Evolutionary conservation across 2,113 vertebrate species (phyloP).

Genomic region (Laticauda colubrina): DNA sequence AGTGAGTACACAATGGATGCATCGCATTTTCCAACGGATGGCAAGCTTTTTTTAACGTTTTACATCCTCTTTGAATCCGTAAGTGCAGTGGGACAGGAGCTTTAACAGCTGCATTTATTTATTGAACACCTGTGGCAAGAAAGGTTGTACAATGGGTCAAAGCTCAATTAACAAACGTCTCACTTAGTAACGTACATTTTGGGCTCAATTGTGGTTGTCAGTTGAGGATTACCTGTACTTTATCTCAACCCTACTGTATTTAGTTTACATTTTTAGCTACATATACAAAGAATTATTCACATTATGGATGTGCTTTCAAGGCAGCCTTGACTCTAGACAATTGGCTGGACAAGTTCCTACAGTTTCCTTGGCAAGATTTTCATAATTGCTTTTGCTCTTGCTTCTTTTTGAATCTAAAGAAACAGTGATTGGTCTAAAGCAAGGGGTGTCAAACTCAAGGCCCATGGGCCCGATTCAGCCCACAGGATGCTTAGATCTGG

Average conservation of each 20-base stretch:
- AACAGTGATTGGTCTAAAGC: neutral
- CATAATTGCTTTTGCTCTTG: neutral
- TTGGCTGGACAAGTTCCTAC: neutral
- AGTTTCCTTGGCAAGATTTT: neutral
- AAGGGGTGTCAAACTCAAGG: no score
- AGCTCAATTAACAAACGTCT: neutral
- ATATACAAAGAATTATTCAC: neutral
- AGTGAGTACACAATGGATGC: no score
- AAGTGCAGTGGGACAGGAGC: no score
- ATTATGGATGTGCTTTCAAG: neutral
- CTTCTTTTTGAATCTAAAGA: neutral
- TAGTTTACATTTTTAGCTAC: neutral
- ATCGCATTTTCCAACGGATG: no score
- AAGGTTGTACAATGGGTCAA: no score
- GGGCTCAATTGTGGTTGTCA: neutral
- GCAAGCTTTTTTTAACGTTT: no score
- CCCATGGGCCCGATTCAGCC: no score
- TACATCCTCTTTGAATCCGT: no score
- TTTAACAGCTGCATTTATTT: no score
- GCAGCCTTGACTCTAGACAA: neutral
- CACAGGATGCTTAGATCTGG: no score
- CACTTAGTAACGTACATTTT: neutral
- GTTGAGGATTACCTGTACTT: neutral
- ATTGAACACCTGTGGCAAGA: no score
- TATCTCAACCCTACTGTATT: neutral